phyloP scores from a whole-genome alignment of 2,113 vertebrate genomes.

The Mustela lutreola region DNA sequence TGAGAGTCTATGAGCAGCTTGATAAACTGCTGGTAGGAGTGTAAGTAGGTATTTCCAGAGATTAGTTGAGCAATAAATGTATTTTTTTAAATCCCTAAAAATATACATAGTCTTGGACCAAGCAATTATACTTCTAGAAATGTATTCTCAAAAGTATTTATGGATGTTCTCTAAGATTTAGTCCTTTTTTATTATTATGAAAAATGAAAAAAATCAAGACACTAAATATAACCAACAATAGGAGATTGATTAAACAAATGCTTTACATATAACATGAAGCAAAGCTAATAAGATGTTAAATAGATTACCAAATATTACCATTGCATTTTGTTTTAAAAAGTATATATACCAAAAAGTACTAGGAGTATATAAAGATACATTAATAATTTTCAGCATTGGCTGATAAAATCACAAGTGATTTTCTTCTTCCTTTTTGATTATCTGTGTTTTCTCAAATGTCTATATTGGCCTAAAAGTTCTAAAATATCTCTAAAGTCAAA shows the following conservation, averaged over 20 bases:
- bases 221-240: not conserved
- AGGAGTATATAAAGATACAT: not conserved
- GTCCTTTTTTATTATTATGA: not conserved
- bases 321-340: not conserved
- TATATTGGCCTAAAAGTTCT: constrained; percentile 36
- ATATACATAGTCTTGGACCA: not conserved
- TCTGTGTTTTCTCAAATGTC: constrained; percentile 18
- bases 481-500: not conserved
- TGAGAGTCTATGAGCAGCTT: not conserved
- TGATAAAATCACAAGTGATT: constrained; percentile 18
- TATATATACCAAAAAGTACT: not conserved
- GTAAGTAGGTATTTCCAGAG: not conserved
- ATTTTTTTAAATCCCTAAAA: constrained; percentile 22
- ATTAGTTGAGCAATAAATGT: not conserved
- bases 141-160: not conserved
- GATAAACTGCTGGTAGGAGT: not conserved
- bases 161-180: not conserved
- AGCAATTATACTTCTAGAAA: not conserved
- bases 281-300: constrained; percentile 36
- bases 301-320: not conserved
- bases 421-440: constrained; percentile 31
- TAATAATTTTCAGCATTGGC: not conserved
- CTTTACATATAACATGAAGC: not conserved
- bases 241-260: not conserved
- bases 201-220: constrained; percentile 36